Base-by-base conservation (phyloP, 2,888 invertebrate genomes). In the Drosophila paramelanica region DNA sequence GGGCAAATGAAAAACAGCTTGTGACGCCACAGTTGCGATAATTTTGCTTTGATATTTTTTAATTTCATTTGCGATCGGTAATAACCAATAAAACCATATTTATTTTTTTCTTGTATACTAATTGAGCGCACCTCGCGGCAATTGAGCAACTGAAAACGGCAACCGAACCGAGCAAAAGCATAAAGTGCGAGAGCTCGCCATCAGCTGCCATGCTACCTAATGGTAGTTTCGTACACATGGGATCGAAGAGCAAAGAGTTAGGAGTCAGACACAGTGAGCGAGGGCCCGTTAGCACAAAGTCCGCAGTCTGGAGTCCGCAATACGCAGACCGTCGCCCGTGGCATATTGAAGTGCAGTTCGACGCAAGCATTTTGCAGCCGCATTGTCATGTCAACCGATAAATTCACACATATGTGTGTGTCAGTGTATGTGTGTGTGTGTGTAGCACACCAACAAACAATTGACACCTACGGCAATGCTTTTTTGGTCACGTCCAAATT, bases 321-420 rank as follows among this genome's bases (percentile, higher is more conserved):
- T 73, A 66, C 66, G 64, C 53, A 76, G 64, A 62, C 69, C 58
- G 60, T 60, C 25, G 76, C 68, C 65, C 64, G 68, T 76, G 79
- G 83, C 87, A 86, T 78, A 88, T 83, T 89, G 88, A 85, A 89
- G 83, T 89, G 81, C 82, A 77, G 83, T 85, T 84, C 89, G 87
- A 81, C 64, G 77, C 82, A 73, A 88, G 76, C 89, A 89, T 88
- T 83, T 89, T 81, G 88, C 86, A 86, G 89, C 83, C 86, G 89
- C 89, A 89, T 86, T 89, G 89, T 89, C 88, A 88, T 88, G 86
- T 88, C 86, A 89, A 86, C 85, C 89, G 87, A 86, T 85, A 85
- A 85, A 89, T 85, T 85, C 88, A 80, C 89, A 88, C 79, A 81
- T 60, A 81, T 71, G 61, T 67, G 50, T 42, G 43, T 41, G 43